phyloP scores from a whole-genome alignment of 2,113 vertebrate species.

The Carassius gibelio region DNA sequence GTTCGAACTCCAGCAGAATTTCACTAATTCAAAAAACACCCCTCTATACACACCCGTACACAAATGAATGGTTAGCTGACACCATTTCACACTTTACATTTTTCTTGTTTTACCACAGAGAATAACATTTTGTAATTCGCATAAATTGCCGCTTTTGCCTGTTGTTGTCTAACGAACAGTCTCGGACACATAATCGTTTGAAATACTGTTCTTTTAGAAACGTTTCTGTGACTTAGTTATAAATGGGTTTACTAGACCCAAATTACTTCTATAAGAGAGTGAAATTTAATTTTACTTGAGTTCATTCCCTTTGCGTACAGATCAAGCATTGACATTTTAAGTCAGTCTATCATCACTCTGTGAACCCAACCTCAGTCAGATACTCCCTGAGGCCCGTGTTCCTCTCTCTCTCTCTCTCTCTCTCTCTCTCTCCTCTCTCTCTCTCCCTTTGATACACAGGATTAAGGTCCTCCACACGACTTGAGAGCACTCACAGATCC shows the following conservation, averaged over 20 bases:
- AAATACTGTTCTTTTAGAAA: constrained; percentile 4
- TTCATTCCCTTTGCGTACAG: constrained; percentile 25
- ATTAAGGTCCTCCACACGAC: constrained; percentile 18
- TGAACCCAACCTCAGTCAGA: constrained; percentile 2
- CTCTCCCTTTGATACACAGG: constrained; percentile 14
- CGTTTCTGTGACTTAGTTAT: constrained; percentile 9
- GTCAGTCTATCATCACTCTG: constrained; percentile 30
- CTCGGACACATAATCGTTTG: background rate
- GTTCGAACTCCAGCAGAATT: constrained; percentile 26
- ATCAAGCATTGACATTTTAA: constrained; percentile 49
- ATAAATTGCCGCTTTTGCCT: background rate
- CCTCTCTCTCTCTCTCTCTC: background rate
- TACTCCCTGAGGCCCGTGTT: constrained; percentile 4
- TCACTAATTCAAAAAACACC: constrained; percentile 3
- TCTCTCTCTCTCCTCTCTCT: background rate
- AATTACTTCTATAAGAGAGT: constrained; percentile 3
- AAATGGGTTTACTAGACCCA: constrained; percentile 1
- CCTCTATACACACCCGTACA: background rate
- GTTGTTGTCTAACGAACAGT: background rate
- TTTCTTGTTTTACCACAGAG: constrained; percentile 5
- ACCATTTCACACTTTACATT: background rate
- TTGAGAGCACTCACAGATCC: constrained; percentile 23
- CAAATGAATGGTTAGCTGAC: constrained; percentile 12
- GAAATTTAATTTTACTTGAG: constrained; percentile 7
- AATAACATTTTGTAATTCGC: background rate